phyloP scores from a whole-genome alignment of 1,140 invertebrate genomes.

The Episyrphus balteatus region DNA sequence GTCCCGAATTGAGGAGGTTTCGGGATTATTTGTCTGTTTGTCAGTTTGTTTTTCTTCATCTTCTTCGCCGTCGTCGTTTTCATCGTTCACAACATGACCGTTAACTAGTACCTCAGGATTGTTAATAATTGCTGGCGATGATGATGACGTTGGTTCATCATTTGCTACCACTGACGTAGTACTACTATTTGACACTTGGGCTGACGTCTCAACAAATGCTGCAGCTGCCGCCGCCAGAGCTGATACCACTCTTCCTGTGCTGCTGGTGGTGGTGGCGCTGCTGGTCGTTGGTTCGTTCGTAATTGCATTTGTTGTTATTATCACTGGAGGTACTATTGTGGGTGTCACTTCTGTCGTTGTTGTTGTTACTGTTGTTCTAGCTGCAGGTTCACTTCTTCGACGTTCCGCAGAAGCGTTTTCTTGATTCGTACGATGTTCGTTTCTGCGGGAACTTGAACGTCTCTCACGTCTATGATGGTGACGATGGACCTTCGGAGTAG shows the following conservation, averaged over 20 bases:
- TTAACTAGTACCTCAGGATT: background rate
- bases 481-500: conserved; percentile 29
- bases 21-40: no score
- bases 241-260: background rate
- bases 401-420: no score
- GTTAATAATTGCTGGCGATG: background rate
- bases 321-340: conserved; percentile 1
- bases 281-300: background rate
- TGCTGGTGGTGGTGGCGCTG: background rate
- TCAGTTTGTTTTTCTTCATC: no score
- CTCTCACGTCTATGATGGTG: conserved; percentile 32
- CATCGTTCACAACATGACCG: background rate
- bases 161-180: background rate
- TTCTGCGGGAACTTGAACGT: conserved; percentile 22
- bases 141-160: background rate
- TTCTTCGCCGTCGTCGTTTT: no score
- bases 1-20: no score
- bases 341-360: conserved; percentile 5
- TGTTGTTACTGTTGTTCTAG: background rate
- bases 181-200: background rate
- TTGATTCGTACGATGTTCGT: conserved; percentile 15
- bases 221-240: conserved; percentile 1
- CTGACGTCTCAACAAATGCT: background rate
- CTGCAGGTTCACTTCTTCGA: background rate
- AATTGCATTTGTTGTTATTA: background rate